These are phyloP conservation scores for Pipistrellus pygmaeus DNA, from an alignment of 2,797 vertebrate genomes.

Conservation along the genomic window DNA sequence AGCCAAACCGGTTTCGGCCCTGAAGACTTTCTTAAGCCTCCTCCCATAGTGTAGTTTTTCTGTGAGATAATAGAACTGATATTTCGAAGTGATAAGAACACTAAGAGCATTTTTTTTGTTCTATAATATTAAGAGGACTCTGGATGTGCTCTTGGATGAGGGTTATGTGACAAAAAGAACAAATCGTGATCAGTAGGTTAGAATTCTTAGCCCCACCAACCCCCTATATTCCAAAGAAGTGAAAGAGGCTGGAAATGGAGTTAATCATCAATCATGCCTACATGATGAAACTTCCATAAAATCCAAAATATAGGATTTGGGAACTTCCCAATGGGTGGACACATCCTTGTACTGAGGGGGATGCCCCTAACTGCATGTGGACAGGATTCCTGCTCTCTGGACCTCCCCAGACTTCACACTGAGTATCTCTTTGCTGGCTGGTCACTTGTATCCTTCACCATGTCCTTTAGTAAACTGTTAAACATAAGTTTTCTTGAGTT, in stretches of 20 bases:
- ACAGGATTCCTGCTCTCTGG: no score
- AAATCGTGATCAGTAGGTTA: background rate
- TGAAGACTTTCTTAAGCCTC: background rate
- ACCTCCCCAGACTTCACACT: no score
- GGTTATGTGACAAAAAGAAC: background rate
- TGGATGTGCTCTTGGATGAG: background rate
- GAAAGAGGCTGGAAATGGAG: no score
- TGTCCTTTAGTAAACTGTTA: background rate
- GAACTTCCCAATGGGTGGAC: background rate
- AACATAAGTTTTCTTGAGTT: background rate
- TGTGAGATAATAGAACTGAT: no score
- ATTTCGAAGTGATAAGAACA: no score
- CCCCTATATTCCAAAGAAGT: background rate
- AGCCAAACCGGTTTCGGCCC: no score
- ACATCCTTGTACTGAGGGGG: background rate
- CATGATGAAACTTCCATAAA: background rate
- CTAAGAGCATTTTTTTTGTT: background rate
- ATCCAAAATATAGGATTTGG: background rate
- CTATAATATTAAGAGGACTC: background rate
- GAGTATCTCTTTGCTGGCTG: no score
- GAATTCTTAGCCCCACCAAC: background rate
- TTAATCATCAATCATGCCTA: background rate
- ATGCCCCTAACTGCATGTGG: background rate
- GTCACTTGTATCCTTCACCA: no score
- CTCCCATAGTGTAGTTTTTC: no score